Percentiles rank a stretch among this genome's conserved stretches.
Conservation (phyloP, 2,113 vertebrate genomes). For the Oceanodroma tethys region DNA sequence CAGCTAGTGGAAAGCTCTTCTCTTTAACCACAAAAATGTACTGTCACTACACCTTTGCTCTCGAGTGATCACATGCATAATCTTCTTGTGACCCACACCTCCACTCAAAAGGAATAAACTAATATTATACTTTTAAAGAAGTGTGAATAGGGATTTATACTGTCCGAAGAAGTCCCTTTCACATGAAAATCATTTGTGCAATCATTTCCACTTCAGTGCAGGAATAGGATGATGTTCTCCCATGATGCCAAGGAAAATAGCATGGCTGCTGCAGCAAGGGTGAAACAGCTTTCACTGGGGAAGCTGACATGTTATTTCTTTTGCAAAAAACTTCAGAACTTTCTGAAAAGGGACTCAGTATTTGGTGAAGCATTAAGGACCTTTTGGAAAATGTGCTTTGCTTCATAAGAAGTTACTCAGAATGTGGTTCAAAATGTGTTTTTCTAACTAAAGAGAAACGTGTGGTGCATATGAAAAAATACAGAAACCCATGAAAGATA, state of each 20-base stretch:
- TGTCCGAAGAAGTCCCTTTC: neutral
- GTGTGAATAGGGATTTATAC: neutral
- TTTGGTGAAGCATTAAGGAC: slow-evolving; percentile 31
- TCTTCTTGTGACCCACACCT: neutral
- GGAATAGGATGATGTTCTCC: neutral
- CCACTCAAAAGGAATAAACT: neutral
- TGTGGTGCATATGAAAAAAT: slow-evolving; percentile 28
- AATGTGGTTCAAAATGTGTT: slow-evolving; percentile 28
- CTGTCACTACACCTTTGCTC: neutral
- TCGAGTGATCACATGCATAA: neutral
- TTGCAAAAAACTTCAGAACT: neutral
- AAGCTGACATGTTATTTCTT: neutral
- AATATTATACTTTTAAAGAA: neutral
- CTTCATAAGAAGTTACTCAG: slow-evolving; percentile 20
- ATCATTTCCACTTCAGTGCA: neutral
- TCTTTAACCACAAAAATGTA: neutral
- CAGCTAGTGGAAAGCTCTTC: neutral
- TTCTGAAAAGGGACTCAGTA: neutral
- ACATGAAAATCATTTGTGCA: rapidly evolving
- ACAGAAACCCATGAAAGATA: slow-evolving; percentile 54
- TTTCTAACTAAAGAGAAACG: slow-evolving; percentile 46
- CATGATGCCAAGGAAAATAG: neutral
- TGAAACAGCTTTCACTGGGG: neutral
- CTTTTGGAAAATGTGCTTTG: slow-evolving; percentile 14
- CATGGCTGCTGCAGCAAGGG: neutral